These are phyloP conservation scores for Cephalopachus bancanus DNA, from an alignment of 2,797 vertebrate genomes.

Conservation along the genomic window DNA sequence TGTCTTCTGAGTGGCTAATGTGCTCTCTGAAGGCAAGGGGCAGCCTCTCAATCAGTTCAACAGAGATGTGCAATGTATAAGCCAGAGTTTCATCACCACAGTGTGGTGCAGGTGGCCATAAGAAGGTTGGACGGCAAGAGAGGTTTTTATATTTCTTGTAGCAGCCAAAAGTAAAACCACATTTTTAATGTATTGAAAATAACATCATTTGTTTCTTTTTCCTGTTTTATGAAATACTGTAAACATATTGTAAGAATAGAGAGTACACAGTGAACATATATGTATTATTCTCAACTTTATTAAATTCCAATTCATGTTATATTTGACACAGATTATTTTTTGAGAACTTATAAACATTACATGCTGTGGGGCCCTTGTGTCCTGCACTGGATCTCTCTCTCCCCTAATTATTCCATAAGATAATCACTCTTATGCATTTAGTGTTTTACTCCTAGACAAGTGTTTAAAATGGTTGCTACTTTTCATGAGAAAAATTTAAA, in stretches of 20 bases:
- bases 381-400: fast-evolving
- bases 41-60: not conserved
- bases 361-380: too few relatives aligned
- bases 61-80: fast-evolving
- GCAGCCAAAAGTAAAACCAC: not conserved
- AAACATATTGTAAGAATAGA: not conserved
- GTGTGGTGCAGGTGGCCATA: not conserved
- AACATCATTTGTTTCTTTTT: not conserved
- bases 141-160: not conserved
- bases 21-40: not conserved
- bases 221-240: not conserved
- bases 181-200: not conserved
- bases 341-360: not conserved
- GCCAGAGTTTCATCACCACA: not conserved
- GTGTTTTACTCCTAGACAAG: not conserved
- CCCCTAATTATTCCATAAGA: not conserved
- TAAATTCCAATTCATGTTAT: too few relatives aligned
- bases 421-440: fast-evolving
- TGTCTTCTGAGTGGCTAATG: not conserved
- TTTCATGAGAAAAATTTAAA: not conserved
- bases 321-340: not conserved
- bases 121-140: not conserved
- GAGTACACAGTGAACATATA: not conserved
- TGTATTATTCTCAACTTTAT: too few relatives aligned
- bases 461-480: not conserved